Evolutionary conservation across 2,888 invertebrate genomes (phyloP).

Genomic region (Agrotis segetum): DNA sequence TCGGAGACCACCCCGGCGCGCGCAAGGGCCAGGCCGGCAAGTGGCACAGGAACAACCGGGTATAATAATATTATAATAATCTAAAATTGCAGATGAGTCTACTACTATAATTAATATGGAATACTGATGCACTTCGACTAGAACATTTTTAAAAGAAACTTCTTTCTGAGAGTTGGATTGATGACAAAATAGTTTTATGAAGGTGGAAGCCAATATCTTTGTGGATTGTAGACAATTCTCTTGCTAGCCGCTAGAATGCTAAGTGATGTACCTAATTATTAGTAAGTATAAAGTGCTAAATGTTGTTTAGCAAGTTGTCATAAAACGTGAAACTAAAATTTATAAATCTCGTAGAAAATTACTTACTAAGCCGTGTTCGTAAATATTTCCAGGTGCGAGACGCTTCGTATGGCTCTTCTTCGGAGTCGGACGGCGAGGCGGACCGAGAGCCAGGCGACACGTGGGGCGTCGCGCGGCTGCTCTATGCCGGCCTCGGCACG

Average conservation of each 20-base stretch:
- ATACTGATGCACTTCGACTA: no score
- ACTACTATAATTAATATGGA: no score
- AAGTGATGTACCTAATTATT: neutral
- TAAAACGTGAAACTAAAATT: neutral
- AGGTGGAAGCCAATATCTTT: neutral
- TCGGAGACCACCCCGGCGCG: conserved; percentile 93
- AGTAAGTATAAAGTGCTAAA: neutral
- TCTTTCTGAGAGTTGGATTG: neutral
- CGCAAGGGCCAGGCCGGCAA: conserved; percentile 90
- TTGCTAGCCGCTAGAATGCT: conserved; percentile 27
- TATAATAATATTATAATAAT: conserved; percentile 74
- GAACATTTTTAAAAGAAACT: neutral
- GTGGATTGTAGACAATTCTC: neutral
- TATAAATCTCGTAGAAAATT: neutral
- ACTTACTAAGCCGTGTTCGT: neutral
- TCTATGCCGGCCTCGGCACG: conserved; percentile 96
- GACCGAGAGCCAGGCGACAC: conserved; percentile 93
- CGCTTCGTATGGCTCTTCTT: conserved; percentile 95
- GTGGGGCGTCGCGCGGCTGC: conserved; percentile 95
- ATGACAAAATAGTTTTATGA: neutral
- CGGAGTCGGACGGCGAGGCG: conserved; percentile 92
- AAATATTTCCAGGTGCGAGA: conserved; percentile 94
- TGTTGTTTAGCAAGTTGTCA: neutral
- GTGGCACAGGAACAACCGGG: conserved; percentile 97
- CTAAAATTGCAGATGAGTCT: conserved; percentile 57